Percentiles rank a stretch among this genome's conserved stretches.
Conservation (phyloP, 2,888 invertebrate species). For the Panorpa germanica region DNA sequence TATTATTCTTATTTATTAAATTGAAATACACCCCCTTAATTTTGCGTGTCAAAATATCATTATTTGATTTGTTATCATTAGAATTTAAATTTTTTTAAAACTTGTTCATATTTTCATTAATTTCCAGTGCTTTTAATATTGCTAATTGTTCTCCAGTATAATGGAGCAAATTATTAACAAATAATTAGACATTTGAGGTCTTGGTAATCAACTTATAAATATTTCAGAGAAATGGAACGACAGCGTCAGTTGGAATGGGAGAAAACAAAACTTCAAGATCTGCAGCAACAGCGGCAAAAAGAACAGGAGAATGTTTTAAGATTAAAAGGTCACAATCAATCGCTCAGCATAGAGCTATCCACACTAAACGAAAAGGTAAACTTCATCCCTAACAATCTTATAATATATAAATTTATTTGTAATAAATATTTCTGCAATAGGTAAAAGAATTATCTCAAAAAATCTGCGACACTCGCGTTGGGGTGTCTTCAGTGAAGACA, state of each 20-base stretch:
- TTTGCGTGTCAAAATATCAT: too few species aligned
- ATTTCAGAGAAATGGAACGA: slow-evolving; percentile 71
- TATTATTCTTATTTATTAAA: too few species aligned
- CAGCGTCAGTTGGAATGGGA: slow-evolving; percentile 95
- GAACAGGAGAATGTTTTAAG: slow-evolving; percentile 71
- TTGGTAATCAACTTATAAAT: too few species aligned
- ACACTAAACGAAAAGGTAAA: slow-evolving; percentile 26
- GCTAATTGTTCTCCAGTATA: too few species aligned
- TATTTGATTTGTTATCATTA: too few species aligned
- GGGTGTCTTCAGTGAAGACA: slow-evolving; percentile 78
- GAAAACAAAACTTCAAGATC: slow-evolving; percentile 68
- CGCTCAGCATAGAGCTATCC: slow-evolving; percentile 59
- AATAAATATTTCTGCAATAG: slow-evolving; percentile 19
- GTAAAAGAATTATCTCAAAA: slow-evolving; percentile 64
- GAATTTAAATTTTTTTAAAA: too few species aligned
- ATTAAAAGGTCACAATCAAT: slow-evolving; percentile 74
- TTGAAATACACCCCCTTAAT: too few species aligned
- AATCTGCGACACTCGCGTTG: slow-evolving; percentile 66
- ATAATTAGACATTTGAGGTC: too few species aligned
- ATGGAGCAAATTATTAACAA: too few species aligned
- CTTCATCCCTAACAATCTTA: not conserved
- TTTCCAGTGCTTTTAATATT: too few species aligned
- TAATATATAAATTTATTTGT: slow-evolving; percentile 3
- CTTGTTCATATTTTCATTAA: too few species aligned
- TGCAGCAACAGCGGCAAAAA: slow-evolving; percentile 68